Percentiles rank a stretch among this genome's conserved stretches.
Conservation (phyloP, 2,888 invertebrate species). For the Cenopis cana region DNA sequence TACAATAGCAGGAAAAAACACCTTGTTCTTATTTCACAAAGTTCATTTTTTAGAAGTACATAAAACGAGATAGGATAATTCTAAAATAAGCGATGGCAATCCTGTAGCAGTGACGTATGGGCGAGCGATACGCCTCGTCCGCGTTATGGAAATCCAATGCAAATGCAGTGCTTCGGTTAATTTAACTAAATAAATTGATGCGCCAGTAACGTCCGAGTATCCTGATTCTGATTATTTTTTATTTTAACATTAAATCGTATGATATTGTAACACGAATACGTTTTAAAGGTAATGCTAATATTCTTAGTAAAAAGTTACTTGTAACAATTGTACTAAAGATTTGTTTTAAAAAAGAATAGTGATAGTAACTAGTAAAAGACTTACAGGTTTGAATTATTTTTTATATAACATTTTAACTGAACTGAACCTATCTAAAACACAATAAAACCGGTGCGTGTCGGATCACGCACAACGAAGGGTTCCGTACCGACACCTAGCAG, state of each 20-base stretch:
- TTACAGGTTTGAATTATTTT: too few species aligned
- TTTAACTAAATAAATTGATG: constrained; percentile 83
- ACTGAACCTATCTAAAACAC: too few species aligned
- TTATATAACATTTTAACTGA: too few species aligned
- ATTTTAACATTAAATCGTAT: too few species aligned
- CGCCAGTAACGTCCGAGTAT: constrained; percentile 64
- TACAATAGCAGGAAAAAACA: not conserved
- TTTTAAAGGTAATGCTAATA: not conserved
- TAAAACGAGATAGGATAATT: constrained; percentile 7
- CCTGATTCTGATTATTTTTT: constrained; percentile 26
- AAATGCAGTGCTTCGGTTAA: constrained; percentile 80
- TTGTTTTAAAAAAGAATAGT: too few species aligned
- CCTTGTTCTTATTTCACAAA: not conserved
- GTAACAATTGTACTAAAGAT: too few species aligned
- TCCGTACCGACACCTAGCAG: too few species aligned
- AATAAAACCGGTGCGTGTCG: too few species aligned
- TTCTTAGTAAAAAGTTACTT: not conserved
- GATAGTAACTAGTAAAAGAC: too few species aligned
- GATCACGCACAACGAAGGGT: too few species aligned
- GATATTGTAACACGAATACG: too few species aligned
- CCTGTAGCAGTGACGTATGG: constrained; percentile 81
- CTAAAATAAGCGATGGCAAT: constrained; percentile 16
- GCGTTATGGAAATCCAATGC: constrained; percentile 84
- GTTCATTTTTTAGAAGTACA: constrained; percentile 9
- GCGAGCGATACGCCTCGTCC: constrained; percentile 71